Evolutionary conservation across 2,888 invertebrate genomes (phyloP).

Genomic region (Amblyjoppa fuscipennis): DNA sequence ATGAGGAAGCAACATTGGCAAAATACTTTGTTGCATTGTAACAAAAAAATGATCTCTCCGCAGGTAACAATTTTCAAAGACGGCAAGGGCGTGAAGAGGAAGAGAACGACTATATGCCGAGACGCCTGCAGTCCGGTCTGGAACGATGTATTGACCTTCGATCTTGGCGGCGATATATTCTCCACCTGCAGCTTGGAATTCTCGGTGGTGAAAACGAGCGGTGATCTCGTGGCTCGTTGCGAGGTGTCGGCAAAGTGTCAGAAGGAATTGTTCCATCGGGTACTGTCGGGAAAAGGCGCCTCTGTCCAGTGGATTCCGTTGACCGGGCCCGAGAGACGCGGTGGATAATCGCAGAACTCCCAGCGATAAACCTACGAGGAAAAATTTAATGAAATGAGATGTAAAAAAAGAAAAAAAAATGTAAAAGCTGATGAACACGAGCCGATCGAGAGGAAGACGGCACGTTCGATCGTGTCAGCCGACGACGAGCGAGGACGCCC

Average conservation of each 20-base stretch:
- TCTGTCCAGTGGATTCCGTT: conserved; percentile 88
- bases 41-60: conserved; percentile 10
- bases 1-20: neutral
- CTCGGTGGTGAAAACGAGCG: conserved; percentile 88
- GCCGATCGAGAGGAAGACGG: neutral
- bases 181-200: conserved; percentile 87
- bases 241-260: conserved; percentile 85
- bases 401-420: conserved; percentile 36
- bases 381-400: conserved; percentile 9
- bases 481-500: conserved; percentile 35
- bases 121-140: conserved; percentile 86
- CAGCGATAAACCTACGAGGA: neutral
- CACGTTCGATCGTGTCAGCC: conserved; percentile 25
- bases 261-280: conserved; percentile 87
- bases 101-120: conserved; percentile 86
- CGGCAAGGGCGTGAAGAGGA: conserved; percentile 86
- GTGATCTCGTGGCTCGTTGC: conserved; percentile 87
- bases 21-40: neutral
- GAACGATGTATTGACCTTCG: conserved; percentile 86
- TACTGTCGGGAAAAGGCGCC: conserved; percentile 87
- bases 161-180: conserved; percentile 86
- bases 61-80: conserved; percentile 84
- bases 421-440: conserved; percentile 27
- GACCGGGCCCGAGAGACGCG: conserved; percentile 82
- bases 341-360: conserved; percentile 36